These are phyloP conservation scores for Dasysyrphus albostriatus DNA, from an alignment of 2,888 invertebrate genomes.

Conservation along the genomic window DNA sequence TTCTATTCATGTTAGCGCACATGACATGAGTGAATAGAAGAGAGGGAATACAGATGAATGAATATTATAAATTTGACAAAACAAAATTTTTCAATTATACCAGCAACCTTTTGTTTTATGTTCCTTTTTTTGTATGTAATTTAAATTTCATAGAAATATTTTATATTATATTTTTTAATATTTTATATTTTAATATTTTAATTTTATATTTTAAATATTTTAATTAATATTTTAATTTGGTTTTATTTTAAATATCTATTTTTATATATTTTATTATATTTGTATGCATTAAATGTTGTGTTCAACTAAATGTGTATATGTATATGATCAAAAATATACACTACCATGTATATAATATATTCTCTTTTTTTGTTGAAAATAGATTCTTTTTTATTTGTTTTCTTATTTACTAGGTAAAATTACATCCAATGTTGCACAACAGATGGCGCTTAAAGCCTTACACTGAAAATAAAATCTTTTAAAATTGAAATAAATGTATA, in stretches of 20 bases:
- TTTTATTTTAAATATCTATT: conserved; percentile 22
- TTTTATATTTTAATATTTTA: conserved; percentile 51
- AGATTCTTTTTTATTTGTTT: conserved; percentile 56
- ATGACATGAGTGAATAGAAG: too few relatives aligned
- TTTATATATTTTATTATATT: conserved; percentile 41
- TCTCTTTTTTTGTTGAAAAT: conserved; percentile 52
- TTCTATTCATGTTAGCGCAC: too few relatives aligned
- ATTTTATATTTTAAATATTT: conserved; percentile 23
- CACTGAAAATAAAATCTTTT: conserved; percentile 46
- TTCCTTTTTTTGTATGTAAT: not conserved
- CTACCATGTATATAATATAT: conserved; percentile 3
- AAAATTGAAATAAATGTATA: conserved; percentile 5
- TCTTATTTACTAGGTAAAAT: conserved; percentile 50
- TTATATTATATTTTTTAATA: conserved; percentile 25
- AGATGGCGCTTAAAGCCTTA: conserved; percentile 72
- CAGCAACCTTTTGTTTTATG: not conserved
- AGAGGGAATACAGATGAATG: not conserved
- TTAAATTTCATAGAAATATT: conserved; percentile 74
- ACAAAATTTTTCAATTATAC: not conserved
- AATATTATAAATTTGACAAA: not conserved
- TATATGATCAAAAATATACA: conserved; percentile 68
- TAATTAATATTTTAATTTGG: too few relatives aligned
- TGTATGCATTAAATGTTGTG: conserved; percentile 40
- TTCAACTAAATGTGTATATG: conserved; percentile 63
- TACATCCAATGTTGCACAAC: conserved; percentile 72